Base-by-base conservation (phyloP, 2,888 invertebrate species). In the Orchestes rusci region DNA sequence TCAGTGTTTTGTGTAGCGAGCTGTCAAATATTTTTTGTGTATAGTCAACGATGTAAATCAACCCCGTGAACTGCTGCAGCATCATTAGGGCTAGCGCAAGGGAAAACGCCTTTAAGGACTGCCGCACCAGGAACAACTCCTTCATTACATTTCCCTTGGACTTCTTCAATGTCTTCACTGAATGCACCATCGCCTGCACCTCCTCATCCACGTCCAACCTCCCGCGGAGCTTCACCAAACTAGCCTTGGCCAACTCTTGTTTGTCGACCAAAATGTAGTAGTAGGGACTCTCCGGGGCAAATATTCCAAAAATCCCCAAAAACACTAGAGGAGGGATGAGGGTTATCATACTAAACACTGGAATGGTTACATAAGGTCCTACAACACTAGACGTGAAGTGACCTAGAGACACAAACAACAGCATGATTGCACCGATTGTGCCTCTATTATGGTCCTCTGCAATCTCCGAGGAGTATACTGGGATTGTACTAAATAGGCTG, bases 391-490 rank as follows among this genome's bases (percentile, higher is more conserved):
- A 33, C 7, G 56, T 43, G 12, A 57, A 39, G 23, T 54, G 53
- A 5, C 53, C 55, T 2, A 45, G 13, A 2, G 52, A 40, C 2
- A 56, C 18, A 32, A 53, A 52, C 4, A 58, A 42, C 1, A 52
- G 38, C 39, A 56, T 37, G 15, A 57, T 43, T 20, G 53, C 48
- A 4, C 56, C 54, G 5, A 56, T 45, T 3, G 46, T 37, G 0
- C 92, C 92, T 45, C 93, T 73, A 12, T 81, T 76, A 16, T 81
- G 80, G 41, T 81, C 78, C 72, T 86, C 82, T 3, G 89, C 77
- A 23, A 89, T 85, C 68, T 93, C 92, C 31, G 86, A 86, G 47
- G 89, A 78, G 67, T 91, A 93, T 75, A 89, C 53, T 2, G 91
- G 89, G 1, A 80, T 77, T 2, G 81, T 76, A 0, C 82, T 78